Conservation (phyloP, 2,113 vertebrate genomes). For the Salminus brasiliensis region DNA sequence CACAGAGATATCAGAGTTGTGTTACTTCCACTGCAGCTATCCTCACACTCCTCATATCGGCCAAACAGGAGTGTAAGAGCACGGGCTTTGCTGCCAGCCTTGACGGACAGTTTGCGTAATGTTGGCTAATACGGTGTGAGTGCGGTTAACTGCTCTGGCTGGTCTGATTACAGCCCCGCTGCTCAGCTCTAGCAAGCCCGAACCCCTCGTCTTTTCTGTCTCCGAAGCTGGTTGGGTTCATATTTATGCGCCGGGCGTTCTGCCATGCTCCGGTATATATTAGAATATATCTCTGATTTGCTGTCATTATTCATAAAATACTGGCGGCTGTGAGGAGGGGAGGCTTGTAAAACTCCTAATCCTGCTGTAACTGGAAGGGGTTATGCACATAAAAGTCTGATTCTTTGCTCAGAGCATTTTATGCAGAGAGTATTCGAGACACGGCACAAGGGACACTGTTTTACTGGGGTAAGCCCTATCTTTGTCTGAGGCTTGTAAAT, state of each 20-base stretch:
- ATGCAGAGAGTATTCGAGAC: neutral
- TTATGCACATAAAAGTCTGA: conserved; percentile 16
- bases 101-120: conserved; percentile 31
- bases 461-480: conserved; percentile 11
- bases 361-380: conserved; percentile 1
- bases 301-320: conserved; percentile 26
- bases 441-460: neutral
- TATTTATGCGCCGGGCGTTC: neutral
- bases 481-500: neutral
- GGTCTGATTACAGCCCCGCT: conserved; percentile 14
- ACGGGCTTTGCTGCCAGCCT: neutral
- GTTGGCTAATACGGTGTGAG: conserved; percentile 26
- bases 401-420: conserved; percentile 8
- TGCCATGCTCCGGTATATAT: conserved; percentile 10
- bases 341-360: conserved; percentile 35
- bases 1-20: conserved; percentile 1
- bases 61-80: neutral
- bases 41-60: neutral
- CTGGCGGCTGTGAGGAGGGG: neutral
- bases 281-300: conserved; percentile 34
- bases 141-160: neutral
- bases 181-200: neutral
- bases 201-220: conserved; percentile 14
- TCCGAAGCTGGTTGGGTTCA: conserved; percentile 10
- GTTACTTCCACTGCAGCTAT: neutral